phyloP scores from a whole-genome alignment of 1,140 invertebrate genomes.

The Ctenoplectra terminalis region DNA sequence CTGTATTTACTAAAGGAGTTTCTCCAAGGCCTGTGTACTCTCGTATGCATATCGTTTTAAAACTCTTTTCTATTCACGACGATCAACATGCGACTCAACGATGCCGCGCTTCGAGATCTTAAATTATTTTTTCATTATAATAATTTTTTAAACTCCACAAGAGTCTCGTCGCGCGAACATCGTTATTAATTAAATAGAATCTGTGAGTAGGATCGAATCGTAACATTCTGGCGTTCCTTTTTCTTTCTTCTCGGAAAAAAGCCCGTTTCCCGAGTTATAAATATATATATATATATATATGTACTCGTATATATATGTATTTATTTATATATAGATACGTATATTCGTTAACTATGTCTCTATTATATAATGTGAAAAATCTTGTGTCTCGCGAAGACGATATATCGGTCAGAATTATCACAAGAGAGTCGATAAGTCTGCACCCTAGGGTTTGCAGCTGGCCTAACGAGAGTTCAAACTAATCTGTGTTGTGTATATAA shows the following conservation, averaged over 20 bases:
- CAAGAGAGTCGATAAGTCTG: conserved; percentile 39
- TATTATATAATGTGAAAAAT: conserved; percentile 44
- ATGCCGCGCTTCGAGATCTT: conserved; percentile 13
- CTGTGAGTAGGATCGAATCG: conserved; percentile 37
- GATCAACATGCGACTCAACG: conserved; percentile 36
- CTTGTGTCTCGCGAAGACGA: conserved; percentile 26
- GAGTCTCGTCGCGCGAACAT: conserved; percentile 30
- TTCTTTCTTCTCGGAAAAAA: conserved; percentile 1
- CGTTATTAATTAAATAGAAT: conserved; percentile 41
- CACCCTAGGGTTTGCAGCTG: conserved; percentile 21
- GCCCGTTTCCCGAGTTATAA: conserved; percentile 21
- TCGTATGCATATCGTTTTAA: conserved; percentile 19
- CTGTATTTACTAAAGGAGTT: conserved; percentile 13
- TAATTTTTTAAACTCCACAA: neutral
- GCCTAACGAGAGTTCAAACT: conserved; percentile 39
- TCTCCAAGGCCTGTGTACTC: conserved; percentile 14
- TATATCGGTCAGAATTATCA: conserved; percentile 33
- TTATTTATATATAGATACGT: conserved; percentile 15
- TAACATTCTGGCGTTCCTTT: conserved; percentile 20
- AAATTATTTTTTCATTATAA: neutral
- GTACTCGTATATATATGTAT: neutral
- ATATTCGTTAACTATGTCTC: conserved; percentile 29
- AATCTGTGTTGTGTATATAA: conserved; percentile 7
- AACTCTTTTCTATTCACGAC: conserved; percentile 23
- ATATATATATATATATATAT: conserved; percentile 24